Conservation (phyloP, 2,113 vertebrate genomes). For the Hypanus sabinus region DNA sequence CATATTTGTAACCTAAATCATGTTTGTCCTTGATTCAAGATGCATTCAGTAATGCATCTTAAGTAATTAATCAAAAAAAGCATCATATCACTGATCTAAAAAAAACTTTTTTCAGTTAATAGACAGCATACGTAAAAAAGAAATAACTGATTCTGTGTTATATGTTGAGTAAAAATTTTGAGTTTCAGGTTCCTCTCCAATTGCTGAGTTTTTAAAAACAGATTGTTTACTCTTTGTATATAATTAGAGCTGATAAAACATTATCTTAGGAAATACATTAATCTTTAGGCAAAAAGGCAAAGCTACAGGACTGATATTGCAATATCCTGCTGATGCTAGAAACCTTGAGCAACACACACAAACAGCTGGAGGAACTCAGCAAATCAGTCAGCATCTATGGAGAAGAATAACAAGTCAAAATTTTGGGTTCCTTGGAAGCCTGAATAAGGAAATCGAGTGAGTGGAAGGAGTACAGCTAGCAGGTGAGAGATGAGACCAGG, state of each 20-base stretch:
- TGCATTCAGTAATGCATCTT: background rate
- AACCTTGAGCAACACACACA: too few relatives aligned
- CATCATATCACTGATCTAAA: background rate
- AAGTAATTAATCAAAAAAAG: background rate
- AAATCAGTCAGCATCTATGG: too few relatives aligned
- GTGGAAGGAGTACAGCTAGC: too few relatives aligned
- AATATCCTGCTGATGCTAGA: too few relatives aligned
- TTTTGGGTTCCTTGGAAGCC: too few relatives aligned
- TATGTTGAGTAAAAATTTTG: background rate
- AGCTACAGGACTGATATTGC: background rate
- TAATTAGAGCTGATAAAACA: background rate
- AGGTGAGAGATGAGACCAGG: too few relatives aligned
- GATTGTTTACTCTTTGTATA: background rate
- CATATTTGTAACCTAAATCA: background rate
- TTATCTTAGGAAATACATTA: background rate
- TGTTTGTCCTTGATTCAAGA: background rate
- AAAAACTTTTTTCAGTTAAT: background rate
- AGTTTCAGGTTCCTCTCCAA: background rate
- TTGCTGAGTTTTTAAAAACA: background rate
- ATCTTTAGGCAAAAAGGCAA: background rate
- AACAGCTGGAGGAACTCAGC: too few relatives aligned
- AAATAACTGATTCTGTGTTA: background rate
- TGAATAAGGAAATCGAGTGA: too few relatives aligned
- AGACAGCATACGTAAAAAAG: background rate
- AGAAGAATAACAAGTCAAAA: too few relatives aligned